phyloP scores from a whole-genome alignment of 2,888 invertebrate species.

The Aethes cnicana region DNA sequence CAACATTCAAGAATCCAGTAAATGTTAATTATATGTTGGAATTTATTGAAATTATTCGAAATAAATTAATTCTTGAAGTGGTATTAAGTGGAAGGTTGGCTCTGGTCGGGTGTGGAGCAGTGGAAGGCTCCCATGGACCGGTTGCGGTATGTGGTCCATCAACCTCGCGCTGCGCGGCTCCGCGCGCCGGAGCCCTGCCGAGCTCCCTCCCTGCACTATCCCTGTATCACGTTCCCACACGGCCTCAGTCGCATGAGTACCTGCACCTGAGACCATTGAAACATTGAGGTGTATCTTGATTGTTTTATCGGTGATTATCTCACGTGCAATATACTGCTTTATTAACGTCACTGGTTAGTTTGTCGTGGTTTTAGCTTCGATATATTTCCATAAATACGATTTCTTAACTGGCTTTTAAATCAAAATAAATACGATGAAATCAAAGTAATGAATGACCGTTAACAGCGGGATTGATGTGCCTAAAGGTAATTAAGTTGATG shows the following conservation, averaged over 20 bases:
- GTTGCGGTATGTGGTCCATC: slow-evolving; percentile 61
- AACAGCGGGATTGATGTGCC: no score
- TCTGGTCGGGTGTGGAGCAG: slow-evolving; percentile 52
- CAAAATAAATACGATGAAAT: no score
- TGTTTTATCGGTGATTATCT: no score
- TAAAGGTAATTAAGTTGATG: no score
- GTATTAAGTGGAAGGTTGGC: slow-evolving; percentile 56
- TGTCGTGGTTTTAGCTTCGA: no score
- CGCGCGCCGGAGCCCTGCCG: slow-evolving; percentile 19
- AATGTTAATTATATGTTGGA: slow-evolving; percentile 73
- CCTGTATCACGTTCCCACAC: background rate
- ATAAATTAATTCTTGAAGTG: slow-evolving; percentile 64
- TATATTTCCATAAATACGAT: no score
- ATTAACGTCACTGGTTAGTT: no score
- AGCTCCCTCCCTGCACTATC: background rate
- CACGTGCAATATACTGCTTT: no score
- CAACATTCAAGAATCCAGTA: slow-evolving; percentile 70
- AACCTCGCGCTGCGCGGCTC: slow-evolving; percentile 42
- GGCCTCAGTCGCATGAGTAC: background rate
- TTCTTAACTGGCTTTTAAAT: no score
- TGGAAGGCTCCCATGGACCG: slow-evolving; percentile 61
- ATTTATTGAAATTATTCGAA: slow-evolving; percentile 71
- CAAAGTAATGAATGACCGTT: no score
- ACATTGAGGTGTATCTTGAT: no score
- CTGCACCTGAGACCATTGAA: no score